These are phyloP conservation scores for Drosophila littoralis DNA, from an alignment of 1,140 invertebrate genomes.

Conservation along the genomic window DNA sequence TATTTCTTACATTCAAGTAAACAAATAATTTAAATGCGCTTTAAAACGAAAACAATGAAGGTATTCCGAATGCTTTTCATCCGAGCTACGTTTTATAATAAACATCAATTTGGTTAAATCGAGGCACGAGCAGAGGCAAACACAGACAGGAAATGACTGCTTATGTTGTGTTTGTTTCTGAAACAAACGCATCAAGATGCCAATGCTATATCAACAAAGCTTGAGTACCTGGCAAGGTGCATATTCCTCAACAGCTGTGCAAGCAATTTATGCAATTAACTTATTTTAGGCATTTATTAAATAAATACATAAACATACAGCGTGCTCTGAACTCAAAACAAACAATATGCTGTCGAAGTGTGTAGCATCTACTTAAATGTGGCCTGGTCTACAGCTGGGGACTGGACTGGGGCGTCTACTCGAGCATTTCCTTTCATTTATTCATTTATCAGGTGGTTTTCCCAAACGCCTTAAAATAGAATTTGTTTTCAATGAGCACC, in stretches of 20 bases:
- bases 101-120: slow-evolving; percentile 10
- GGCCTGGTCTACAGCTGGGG: slow-evolving; percentile 8
- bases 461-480: slow-evolving; percentile 77
- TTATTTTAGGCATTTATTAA: slow-evolving; percentile 46
- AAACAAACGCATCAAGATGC: slow-evolving; percentile 29
- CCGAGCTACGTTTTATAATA: slow-evolving; percentile 5
- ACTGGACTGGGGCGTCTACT: slow-evolving; percentile 22
- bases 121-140: slow-evolving; percentile 13
- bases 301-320: slow-evolving; percentile 30
- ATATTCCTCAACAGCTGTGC: not conserved
- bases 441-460: slow-evolving; percentile 78
- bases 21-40: too few species aligned
- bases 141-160: slow-evolving; percentile 36
- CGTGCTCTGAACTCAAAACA: slow-evolving; percentile 41
- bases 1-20: too few species aligned
- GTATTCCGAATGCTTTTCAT: not conserved
- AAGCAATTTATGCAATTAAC: slow-evolving; percentile 23
- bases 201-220: slow-evolving; percentile 32
- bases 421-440: slow-evolving; percentile 54
- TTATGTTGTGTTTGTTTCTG: slow-evolving; percentile 24
- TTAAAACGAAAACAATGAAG: not conserved
- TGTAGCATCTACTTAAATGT: slow-evolving; percentile 1
- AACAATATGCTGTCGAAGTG: slow-evolving; percentile 34
- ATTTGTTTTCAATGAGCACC: slow-evolving; percentile 68
- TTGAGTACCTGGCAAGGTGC: slow-evolving; percentile 30